A percentile compares a stretch with the other conserved stretches of the same genome.
These are phyloP conservation scores for Drosophila triauraria DNA, from an alignment of 1,140 invertebrate species.

Conservation along the genomic window DNA sequence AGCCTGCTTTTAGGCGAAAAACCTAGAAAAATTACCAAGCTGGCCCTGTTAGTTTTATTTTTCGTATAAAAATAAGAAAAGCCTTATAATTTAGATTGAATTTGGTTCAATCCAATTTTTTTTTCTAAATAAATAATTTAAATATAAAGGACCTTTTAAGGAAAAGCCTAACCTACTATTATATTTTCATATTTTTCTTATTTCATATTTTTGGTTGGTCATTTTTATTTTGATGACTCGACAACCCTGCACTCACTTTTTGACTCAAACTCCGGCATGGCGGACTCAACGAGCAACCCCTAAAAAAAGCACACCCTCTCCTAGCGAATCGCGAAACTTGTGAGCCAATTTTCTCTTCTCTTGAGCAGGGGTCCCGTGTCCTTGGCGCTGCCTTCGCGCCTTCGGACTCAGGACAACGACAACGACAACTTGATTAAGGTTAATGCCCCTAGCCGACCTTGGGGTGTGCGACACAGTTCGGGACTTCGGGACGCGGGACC, in stretches of 20 bases:
- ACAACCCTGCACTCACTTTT: constrained; percentile 48
- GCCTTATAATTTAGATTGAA: too few species aligned
- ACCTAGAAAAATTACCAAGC: too few species aligned
- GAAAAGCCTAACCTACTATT: too few species aligned
- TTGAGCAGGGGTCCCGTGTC: constrained; percentile 68
- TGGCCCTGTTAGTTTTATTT: too few species aligned
- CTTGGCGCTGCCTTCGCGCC: constrained; percentile 63
- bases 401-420: constrained; percentile 58
- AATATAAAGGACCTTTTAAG: too few species aligned
- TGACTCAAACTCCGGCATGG: constrained; percentile 61
- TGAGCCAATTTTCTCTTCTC: constrained; percentile 68
- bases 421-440: constrained; percentile 76
- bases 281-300: constrained; percentile 63
- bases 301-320: constrained; percentile 68
- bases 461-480: constrained; percentile 79
- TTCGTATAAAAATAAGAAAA: too few species aligned
- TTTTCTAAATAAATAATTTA: too few species aligned
- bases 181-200: too few species aligned
- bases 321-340: constrained; percentile 40
- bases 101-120: too few species aligned
- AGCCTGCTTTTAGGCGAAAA: background rate
- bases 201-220: too few species aligned
- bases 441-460: constrained; percentile 84
- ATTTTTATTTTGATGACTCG: background rate
- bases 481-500: constrained; percentile 29